Evolutionary conservation across 2,797 vertebrate species (phyloP), one percentile per base, ranked within the genome.

Genomic region (Anniella stebbinsi): DNA sequence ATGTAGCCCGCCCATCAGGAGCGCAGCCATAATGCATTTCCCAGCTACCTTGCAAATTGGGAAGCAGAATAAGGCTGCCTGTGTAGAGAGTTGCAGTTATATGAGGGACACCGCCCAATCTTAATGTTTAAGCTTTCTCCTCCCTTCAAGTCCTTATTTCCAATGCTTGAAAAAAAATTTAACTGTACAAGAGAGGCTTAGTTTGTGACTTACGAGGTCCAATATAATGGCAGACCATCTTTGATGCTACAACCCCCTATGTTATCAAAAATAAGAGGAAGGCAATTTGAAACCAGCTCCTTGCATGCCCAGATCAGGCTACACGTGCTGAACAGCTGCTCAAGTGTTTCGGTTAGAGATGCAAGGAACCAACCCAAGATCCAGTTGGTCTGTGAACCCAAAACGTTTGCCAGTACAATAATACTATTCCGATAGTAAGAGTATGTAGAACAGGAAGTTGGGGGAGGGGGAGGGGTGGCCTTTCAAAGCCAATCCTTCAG

Each of bases 241-340:
- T 92, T 89, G 90, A 93, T 25, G 91, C 92, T 92, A 92, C 93
- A 93, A 94, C 91, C 92, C 87, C 86, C 93, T 91, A 90, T 88
- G 75, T 57, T 78, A 88, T 95, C 93, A 93, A 92, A 95, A 96
- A 84, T 88, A 86, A 96, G 94, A 95, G 92, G 94, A 93, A 94
- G 94, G 88, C 76, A 92, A 94, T 93, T 92, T 91, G 88, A 92
- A 93, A 91, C 78, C 36, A 83, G 89, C 93, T 95, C 93, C 93
- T 89, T 85, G 41, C 75, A 92, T 90, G 90, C 90, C 94, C 36
- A 1, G 41, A 67, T 87, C 91, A 93, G 91, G 77, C 91, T 93
- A 91, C 15, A 0, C 60, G 90, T 93, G 93, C 94, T 92, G 87
- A 95, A 83, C 93, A 93, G 92, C 93, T 94, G 94, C 93, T 92